Percentiles rank a stretch among this genome's conserved stretches.
Conservation (phyloP, 2,113 vertebrate genomes). For the Sarotherodon lohbergeri region DNA sequence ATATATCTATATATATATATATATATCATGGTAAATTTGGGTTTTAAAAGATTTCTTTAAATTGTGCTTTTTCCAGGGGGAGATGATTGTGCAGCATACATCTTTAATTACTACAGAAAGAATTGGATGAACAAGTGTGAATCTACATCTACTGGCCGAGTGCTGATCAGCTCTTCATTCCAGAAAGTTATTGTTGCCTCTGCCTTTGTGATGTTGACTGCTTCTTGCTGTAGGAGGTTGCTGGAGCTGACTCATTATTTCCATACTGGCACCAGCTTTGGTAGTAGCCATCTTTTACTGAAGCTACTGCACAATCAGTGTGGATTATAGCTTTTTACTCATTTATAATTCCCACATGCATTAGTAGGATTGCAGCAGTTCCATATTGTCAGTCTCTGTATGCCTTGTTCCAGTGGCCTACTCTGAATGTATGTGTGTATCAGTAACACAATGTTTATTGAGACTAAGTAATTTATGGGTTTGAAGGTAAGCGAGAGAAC, state of each 20-base stretch:
- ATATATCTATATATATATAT: not conserved
- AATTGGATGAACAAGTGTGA: not conserved
- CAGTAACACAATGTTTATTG: not conserved
- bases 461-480: not conserved
- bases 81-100: not conserved
- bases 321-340: not conserved
- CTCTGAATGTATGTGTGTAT: not conserved
- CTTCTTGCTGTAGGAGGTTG: not conserved
- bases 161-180: not conserved
- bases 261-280: not conserved
- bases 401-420: not conserved
- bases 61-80: not conserved
- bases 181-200: not conserved
- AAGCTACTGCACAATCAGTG: not conserved
- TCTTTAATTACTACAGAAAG: not conserved
- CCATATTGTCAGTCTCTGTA: not conserved
- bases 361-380: not conserved
- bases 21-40: not conserved
- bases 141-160: not conserved
- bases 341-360: not conserved
- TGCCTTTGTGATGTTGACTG: not conserved
- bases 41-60: not conserved
- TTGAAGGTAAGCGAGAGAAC: not conserved
- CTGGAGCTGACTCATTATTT: not conserved
- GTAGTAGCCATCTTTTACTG: not conserved